Conservation (phyloP, 2,797 vertebrate genomes). For the Pelobates cultripes region DNA sequence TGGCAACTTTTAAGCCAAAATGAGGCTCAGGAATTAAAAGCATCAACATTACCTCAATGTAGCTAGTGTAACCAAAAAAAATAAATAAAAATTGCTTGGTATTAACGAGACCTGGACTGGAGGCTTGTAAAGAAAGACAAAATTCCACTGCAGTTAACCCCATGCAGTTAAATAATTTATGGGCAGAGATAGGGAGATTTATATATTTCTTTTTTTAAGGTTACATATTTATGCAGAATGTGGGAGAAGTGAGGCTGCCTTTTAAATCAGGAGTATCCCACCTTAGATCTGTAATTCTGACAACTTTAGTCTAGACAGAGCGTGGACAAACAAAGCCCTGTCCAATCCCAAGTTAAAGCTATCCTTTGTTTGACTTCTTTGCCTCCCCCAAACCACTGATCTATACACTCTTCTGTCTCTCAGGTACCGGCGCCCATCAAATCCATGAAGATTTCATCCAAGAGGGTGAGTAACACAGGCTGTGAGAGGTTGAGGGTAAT, state of each 20-base stretch:
- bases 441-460: slow-evolving; percentile 98
- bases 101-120: too few species aligned
- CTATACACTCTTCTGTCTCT: slow-evolving; percentile 45
- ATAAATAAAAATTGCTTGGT: too few species aligned
- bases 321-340: not conserved
- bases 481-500: slow-evolving; percentile 2
- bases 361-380: not conserved
- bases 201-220: not conserved
- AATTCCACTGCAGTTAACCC: too few species aligned
- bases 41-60: too few species aligned
- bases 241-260: not conserved
- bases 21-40: too few species aligned
- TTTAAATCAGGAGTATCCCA: not conserved
- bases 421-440: slow-evolving; percentile 92
- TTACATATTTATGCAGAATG: not conserved
- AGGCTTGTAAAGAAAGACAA: too few species aligned
- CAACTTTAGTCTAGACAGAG: not conserved
- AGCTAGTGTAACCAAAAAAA: too few species aligned
- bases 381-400: not conserved
- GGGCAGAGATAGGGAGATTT: too few species aligned
- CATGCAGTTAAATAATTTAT: too few species aligned
- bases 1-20: too few species aligned
- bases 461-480: slow-evolving; percentile 81
- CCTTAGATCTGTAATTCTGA: not conserved
- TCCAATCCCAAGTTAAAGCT: not conserved